phyloP scores from a whole-genome alignment of 2,888 invertebrate species.

The Drosophila formosana region DNA sequence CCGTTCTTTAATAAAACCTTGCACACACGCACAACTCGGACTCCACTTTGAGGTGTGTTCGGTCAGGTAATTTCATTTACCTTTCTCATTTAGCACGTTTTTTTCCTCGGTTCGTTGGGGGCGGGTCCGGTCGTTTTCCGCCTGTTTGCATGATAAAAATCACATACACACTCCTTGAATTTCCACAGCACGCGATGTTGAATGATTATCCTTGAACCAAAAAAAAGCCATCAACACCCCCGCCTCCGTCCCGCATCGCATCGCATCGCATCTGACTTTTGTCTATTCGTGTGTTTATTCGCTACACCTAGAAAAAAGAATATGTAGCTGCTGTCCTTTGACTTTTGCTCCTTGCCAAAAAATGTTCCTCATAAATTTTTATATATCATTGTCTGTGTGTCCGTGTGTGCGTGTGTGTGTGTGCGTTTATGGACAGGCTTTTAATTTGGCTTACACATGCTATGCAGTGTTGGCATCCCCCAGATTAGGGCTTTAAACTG shows the following conservation, averaged over 20 bases:
- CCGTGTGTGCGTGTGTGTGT: background rate
- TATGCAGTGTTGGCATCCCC: constrained; percentile 33
- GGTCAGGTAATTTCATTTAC: constrained; percentile 80
- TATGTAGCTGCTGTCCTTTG: constrained; percentile 54
- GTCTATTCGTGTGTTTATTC: constrained; percentile 59
- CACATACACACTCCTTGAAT: constrained; percentile 85
- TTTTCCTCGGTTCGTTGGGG: constrained; percentile 23
- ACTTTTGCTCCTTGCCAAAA: constrained; percentile 55
- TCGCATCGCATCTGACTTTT: constrained; percentile 36
- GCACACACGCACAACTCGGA: constrained; percentile 29
- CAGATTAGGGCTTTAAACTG: constrained; percentile 39
- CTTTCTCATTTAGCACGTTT: constrained; percentile 79
- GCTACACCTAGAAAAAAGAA: constrained; percentile 44
- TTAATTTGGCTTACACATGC: constrained; percentile 73
- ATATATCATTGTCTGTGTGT: constrained; percentile 54
- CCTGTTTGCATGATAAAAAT: constrained; percentile 84
- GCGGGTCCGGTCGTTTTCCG: constrained; percentile 63
- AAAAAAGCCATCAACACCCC: constrained; percentile 22
- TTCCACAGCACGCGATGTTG: constrained; percentile 84
- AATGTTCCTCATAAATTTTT: constrained; percentile 71
- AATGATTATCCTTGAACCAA: constrained; percentile 82
- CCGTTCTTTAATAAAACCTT: constrained; percentile 80
- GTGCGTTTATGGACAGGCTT: constrained; percentile 23
- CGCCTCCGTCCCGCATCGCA: constrained; percentile 11
- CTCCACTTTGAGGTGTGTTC: constrained; percentile 78